Evolutionary conservation across 2,113 vertebrate species (phyloP).

Genomic region (Tupaia chinensis): DNA sequence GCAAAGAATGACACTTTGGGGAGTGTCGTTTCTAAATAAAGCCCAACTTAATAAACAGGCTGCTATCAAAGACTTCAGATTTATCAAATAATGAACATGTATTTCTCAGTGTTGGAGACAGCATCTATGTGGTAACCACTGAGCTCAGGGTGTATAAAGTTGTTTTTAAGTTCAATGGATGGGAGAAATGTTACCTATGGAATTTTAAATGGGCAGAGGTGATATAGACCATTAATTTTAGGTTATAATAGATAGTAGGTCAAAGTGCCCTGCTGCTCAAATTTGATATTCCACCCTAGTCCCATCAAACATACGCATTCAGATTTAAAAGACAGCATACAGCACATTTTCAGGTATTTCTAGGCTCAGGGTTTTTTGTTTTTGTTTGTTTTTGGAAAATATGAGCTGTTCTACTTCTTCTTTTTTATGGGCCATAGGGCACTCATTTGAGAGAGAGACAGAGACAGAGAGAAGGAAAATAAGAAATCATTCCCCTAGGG

Average conservation of each 20-base stretch:
- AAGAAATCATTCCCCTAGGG: too few species aligned
- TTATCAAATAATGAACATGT: not conserved
- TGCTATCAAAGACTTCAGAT: not conserved
- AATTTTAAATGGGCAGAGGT: not conserved
- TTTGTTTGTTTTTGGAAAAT: constrained; percentile 7
- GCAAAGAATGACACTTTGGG: not conserved
- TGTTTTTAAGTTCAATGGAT: not conserved
- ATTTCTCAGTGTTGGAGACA: not conserved
- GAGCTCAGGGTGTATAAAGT: not conserved
- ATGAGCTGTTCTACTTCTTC: not conserved
- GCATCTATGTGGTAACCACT: not conserved
- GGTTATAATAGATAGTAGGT: not conserved
- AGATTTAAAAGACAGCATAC: not conserved
- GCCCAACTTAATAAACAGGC: not conserved
- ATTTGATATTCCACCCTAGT: constrained; percentile 25
- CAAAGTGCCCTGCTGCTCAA: not conserved
- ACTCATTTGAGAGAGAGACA: too few species aligned
- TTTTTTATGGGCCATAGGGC: too few species aligned
- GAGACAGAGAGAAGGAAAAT: too few species aligned
- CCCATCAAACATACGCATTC: constrained; percentile 33
- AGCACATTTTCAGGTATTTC: not conserved
- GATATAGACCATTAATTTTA: not conserved
- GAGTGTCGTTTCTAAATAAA: not conserved
- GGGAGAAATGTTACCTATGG: not conserved
- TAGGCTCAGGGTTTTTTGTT: constrained; percentile 6